Base-by-base conservation (phyloP, 2,797 vertebrate genomes). In the Notolabrus celidotus region DNA sequence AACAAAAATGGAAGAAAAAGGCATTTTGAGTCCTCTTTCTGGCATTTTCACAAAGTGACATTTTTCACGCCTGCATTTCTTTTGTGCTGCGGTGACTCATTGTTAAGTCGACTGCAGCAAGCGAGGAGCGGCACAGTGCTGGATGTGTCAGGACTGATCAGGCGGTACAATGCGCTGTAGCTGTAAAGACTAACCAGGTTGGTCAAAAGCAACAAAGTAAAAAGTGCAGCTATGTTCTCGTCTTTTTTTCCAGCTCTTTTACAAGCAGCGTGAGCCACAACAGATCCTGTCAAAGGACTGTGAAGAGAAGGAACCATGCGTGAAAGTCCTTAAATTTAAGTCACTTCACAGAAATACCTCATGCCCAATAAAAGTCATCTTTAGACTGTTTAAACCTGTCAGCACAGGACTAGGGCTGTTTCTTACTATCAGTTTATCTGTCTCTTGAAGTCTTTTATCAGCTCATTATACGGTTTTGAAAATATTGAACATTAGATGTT, bases 131-230 rank as follows among this genome's bases (percentile, higher is more conserved):
- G 15, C 67, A 29, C 66, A 50, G 72, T 62, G 83, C 36, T 2
- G 66, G 51, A 77, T 39, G 66, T 75, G 80, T 87, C 85, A 63
- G 64, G 64, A 49, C 63, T 62, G 59, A 80, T 83, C 78, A 76
- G 41, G 56, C 60, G 25, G 55, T 27, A 69, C 71, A 15, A 36
- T 17, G 42, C 50, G 31, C 59, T 64, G 23, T 16, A 17, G 2
- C 65, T 70, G 63, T 72, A 53, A 69, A 76, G 51, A 72, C 67
- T 66, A 70, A 71, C 72, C 73, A 56, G 59, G 58, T 34, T 54
- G 64, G 79, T 74, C 58, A 29, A 80, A 63, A 67, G 41, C 46
- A 6, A 34, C 22, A 31, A 52, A 58, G 67, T 27, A 58, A 45
- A 74, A 70, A 38, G 53, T 45, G 59, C 62, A 50, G 58, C 79